phyloP scores from a whole-genome alignment of 2,113 vertebrate species.

The Agapornis roseicollis region DNA sequence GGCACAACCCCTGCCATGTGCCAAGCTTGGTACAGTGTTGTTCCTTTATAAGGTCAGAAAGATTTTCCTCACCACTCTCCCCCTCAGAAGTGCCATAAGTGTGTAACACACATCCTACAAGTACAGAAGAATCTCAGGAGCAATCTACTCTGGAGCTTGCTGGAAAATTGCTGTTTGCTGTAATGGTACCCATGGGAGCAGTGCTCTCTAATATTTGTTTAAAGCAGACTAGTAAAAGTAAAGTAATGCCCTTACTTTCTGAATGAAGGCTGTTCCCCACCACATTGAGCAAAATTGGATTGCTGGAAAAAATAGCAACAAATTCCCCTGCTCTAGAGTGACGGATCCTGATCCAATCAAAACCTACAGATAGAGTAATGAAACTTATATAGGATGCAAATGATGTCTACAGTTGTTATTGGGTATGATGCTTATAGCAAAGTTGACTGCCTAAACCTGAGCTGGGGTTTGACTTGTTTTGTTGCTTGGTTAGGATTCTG shows the following conservation, averaged over 20 bases:
- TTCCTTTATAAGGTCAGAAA: not conserved
- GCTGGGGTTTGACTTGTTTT: not conserved
- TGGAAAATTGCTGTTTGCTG: slow-evolving; percentile 59
- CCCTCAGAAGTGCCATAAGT: slow-evolving; percentile 6
- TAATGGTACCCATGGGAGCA: slow-evolving; percentile 45
- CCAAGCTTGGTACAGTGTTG: not conserved
- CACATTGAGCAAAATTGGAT: not conserved
- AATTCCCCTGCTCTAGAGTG: not conserved
- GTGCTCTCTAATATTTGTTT: slow-evolving; percentile 66
- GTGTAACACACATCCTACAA: slow-evolving; percentile 10
- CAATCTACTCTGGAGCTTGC: slow-evolving; percentile 32
- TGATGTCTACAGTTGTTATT: not conserved
- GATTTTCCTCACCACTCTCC: not conserved
- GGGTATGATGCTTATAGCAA: not conserved
- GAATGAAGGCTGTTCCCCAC: not conserved
- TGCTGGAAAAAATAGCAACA: not conserved
- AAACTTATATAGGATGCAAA: not conserved
- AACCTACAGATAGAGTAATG: not conserved
- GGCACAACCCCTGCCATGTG: accelerated
- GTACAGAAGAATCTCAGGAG: slow-evolving; percentile 16
- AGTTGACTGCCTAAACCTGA: not conserved
- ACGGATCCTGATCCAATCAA: not conserved
- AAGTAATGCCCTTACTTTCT: slow-evolving; percentile 38
- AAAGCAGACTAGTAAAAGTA: slow-evolving; percentile 52
- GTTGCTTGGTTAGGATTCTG: not conserved